phyloP scores from a whole-genome alignment of 1,140 invertebrate species.

The Drosophila nannoptera region DNA sequence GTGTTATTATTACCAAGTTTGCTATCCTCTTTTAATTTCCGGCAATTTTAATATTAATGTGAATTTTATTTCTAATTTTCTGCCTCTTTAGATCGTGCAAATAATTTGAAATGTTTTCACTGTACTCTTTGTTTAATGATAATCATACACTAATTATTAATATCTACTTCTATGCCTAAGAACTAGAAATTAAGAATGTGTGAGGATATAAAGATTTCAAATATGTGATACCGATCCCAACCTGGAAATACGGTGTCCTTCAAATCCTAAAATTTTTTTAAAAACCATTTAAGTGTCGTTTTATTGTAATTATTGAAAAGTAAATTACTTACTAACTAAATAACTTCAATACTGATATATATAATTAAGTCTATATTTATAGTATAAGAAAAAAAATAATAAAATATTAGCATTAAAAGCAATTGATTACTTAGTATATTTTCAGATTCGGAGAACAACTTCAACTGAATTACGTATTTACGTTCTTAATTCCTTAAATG shows the following conservation, averaged over 20 bases:
- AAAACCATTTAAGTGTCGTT: constrained; percentile 4
- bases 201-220: neutral
- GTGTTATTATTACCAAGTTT: no score
- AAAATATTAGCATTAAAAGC: constrained; percentile 3
- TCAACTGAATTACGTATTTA: constrained; percentile 28
- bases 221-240: constrained; percentile 5
- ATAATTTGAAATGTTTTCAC: neutral
- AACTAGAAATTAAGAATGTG: constrained; percentile 1
- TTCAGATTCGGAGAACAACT: neutral
- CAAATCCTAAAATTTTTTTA: constrained; percentile 5
- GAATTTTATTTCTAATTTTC: no score
- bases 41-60: no score
- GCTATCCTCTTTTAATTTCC: no score
- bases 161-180: neutral
- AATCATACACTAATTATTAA: neutral
- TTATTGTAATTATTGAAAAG: constrained; percentile 11
- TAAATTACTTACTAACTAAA: constrained; percentile 36
- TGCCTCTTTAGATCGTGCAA: no score
- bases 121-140: neutral
- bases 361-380: constrained; percentile 7
- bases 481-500: constrained; percentile 17
- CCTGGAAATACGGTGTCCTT: constrained; percentile 3
- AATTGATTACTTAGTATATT: constrained; percentile 24
- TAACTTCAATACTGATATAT: constrained; percentile 9
- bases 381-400: constrained; percentile 14